phyloP scores from a whole-genome alignment of 2,888 invertebrate genomes.

The Drosophila nigritarsus region DNA sequence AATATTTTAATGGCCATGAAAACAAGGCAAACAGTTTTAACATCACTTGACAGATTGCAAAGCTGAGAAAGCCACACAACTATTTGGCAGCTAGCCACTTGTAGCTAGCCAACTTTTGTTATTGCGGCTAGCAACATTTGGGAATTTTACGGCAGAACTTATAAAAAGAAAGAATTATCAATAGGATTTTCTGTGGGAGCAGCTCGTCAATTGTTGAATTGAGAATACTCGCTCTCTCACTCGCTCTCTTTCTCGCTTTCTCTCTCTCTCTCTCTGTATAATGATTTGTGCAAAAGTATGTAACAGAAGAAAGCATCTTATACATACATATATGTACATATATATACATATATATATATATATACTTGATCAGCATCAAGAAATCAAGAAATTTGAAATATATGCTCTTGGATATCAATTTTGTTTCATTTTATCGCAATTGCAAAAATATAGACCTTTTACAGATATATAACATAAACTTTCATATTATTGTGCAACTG shows the following conservation, averaged over 20 bases:
- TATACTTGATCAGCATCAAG: no score
- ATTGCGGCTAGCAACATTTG: neutral
- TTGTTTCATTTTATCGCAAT: no score
- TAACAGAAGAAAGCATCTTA: no score
- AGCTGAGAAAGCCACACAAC: neutral
- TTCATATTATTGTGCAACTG: neutral
- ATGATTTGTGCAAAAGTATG: no score
- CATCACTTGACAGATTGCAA: constrained; percentile 14
- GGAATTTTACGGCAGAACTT: neutral
- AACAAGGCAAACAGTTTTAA: neutral
- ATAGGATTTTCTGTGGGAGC: neutral
- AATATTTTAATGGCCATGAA: constrained; percentile 63
- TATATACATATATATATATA: no score
- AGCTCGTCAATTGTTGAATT: neutral
- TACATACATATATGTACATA: no score
- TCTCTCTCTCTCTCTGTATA: no score
- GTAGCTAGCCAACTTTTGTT: neutral
- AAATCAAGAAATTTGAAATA: no score
- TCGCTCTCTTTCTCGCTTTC: no score
- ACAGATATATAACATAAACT: neutral
- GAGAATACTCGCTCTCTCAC: no score
- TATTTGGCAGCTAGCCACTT: neutral
- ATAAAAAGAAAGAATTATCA: neutral
- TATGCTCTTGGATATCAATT: no score
- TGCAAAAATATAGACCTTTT: no score